phyloP scores from a whole-genome alignment of 2,888 invertebrate species.

The Papilio gigon region DNA sequence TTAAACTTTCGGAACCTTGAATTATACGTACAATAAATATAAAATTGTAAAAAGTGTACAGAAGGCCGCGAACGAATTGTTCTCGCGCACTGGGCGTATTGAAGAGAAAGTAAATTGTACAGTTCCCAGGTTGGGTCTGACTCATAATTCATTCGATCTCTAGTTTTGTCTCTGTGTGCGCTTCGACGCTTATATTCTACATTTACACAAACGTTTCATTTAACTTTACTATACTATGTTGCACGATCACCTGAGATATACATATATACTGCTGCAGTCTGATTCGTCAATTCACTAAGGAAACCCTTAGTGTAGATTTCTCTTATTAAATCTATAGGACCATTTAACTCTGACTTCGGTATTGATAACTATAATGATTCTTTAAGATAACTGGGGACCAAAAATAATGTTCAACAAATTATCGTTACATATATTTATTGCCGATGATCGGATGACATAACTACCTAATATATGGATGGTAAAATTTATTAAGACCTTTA shows the following conservation, averaged over 20 bases:
- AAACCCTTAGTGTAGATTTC: too few relatives aligned
- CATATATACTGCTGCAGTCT: too few relatives aligned
- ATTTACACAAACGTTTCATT: slow-evolving; percentile 13
- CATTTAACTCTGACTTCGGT: too few relatives aligned
- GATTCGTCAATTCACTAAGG: too few relatives aligned
- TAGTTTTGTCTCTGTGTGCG: slow-evolving; percentile 13
- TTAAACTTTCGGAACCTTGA: slow-evolving; percentile 3
- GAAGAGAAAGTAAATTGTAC: slow-evolving; percentile 39
- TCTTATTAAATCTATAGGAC: too few relatives aligned
- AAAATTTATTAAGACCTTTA: neutral
- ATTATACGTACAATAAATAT: slow-evolving; percentile 14
- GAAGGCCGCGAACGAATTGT: slow-evolving; percentile 33
- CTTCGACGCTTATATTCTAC: slow-evolving; percentile 1
- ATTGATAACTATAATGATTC: too few relatives aligned
- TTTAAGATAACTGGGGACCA: too few relatives aligned
- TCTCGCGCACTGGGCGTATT: slow-evolving; percentile 27
- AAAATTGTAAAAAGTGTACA: slow-evolving; percentile 22
- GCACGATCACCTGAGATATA: too few relatives aligned
- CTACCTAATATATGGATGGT: neutral
- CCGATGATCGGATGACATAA: too few relatives aligned
- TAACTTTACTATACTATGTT: neutral
- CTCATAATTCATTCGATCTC: slow-evolving; percentile 37
- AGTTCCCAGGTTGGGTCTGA: slow-evolving; percentile 33
- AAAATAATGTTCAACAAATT: too few relatives aligned
- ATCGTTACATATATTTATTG: too few relatives aligned